These are phyloP conservation scores for Araneus ventricosus DNA, from an alignment of 1,140 invertebrate species.

Conservation along the genomic window DNA sequence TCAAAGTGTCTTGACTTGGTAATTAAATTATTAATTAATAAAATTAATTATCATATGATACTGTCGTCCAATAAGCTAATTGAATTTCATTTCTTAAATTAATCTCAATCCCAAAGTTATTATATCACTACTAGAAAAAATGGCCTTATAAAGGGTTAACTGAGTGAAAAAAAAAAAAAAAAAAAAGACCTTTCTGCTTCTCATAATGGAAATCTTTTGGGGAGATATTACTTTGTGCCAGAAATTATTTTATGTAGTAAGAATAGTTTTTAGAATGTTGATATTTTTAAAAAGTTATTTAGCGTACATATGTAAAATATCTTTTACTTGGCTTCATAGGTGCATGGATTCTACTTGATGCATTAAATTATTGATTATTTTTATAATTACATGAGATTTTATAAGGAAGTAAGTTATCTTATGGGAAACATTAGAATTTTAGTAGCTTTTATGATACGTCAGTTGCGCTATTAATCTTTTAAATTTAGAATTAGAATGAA, in stretches of 20 bases:
- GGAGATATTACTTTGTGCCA: neutral
- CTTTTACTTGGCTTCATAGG: neutral
- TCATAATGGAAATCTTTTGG: neutral
- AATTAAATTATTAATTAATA: neutral
- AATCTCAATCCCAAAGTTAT: too few species aligned
- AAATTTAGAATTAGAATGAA: neutral
- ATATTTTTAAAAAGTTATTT: neutral
- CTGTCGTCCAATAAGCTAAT: too few species aligned
- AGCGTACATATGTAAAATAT: neutral
- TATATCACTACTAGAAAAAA: too few species aligned
- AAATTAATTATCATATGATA: neutral
- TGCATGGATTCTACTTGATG: neutral
- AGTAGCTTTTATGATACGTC: too few species aligned
- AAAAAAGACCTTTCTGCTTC: neutral
- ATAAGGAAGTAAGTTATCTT: too few species aligned
- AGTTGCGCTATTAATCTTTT: neutral
- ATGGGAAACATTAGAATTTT: too few species aligned
- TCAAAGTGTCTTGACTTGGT: too few species aligned
- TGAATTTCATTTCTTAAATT: too few species aligned
- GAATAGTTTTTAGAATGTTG: neutral
- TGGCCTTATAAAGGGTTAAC: too few species aligned
- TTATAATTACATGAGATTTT: too few species aligned
- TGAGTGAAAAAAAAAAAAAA: neutral
- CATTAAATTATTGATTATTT: too few species aligned
- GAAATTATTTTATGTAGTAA: neutral